Evolutionary conservation across 2,888 invertebrate genomes (phyloP).

Genomic region (Dysmachus trigonus): DNA sequence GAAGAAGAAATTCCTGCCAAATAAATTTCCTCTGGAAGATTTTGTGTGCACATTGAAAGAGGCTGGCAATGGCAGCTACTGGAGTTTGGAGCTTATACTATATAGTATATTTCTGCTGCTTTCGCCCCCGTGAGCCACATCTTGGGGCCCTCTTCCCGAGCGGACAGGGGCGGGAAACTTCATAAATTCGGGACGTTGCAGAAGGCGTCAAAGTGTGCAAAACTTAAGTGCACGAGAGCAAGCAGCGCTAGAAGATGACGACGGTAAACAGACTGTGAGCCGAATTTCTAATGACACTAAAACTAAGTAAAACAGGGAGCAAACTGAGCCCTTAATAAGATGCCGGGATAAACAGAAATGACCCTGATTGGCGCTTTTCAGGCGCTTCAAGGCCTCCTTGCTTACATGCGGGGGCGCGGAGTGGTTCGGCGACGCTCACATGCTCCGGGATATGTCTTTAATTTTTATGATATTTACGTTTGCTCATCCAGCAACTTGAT

Average conservation of each 20-base stretch:
- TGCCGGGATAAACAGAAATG: not conserved
- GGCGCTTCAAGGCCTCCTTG: not conserved
- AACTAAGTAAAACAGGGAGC: not conserved
- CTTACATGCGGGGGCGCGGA: not conserved
- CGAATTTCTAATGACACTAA: not conserved
- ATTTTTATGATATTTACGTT: not conserved
- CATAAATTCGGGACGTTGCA: not conserved
- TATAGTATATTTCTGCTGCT: not conserved
- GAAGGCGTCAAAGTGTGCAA: not conserved
- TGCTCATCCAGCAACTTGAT: not conserved
- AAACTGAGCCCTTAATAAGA: not conserved
- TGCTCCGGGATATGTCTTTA: not conserved
- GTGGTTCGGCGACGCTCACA: not conserved
- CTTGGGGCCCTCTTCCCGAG: not conserved
- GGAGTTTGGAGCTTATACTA: not conserved
- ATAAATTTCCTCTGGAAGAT: not conserved
- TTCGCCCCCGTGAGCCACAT: not conserved
- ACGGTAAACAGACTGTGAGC: not conserved
- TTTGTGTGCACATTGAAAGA: not conserved
- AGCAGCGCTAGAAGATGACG: not conserved
- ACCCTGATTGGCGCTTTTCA: not conserved
- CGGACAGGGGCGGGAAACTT: not conserved
- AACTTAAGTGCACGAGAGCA: not conserved
- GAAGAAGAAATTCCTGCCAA: not conserved
- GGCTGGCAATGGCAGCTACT: not conserved